phyloP scores from a whole-genome alignment of 2,797 vertebrate species.

The Steatocranus sp. region DNA sequence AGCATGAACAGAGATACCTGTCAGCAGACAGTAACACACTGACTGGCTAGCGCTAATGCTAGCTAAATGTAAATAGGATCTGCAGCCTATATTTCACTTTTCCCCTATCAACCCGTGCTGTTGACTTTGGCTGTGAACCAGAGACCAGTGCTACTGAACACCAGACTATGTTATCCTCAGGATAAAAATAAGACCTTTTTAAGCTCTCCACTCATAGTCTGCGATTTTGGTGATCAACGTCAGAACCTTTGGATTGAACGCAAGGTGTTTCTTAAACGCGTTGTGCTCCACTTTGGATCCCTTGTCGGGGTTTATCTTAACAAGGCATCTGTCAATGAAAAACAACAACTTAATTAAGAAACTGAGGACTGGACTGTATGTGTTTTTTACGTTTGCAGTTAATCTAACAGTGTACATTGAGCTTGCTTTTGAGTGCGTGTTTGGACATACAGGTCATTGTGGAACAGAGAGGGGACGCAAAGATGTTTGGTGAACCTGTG shows the following conservation, averaged over 20 bases:
- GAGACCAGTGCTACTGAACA: not conserved
- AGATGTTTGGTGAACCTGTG: no score
- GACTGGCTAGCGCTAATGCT: not conserved
- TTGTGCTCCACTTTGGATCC: not conserved
- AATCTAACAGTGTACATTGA: no score
- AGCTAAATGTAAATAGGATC: no score
- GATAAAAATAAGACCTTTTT: not conserved
- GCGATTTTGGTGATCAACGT: not conserved
- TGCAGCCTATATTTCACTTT: no score
- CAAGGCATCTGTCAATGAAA: not conserved
- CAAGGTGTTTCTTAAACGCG: not conserved
- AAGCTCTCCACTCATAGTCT: not conserved
- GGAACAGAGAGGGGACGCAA: no score
- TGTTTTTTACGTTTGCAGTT: no score
- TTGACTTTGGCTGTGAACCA: not conserved
- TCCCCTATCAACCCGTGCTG: no score
- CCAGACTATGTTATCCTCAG: no score
- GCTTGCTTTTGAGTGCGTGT: no score
- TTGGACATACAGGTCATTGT: no score
- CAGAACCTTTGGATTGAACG: not conserved
- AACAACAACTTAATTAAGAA: not conserved
- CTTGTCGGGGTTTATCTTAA: not conserved
- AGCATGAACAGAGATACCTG: not conserved
- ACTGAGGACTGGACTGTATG: no score
- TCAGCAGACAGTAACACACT: not conserved